phyloP scores from a whole-genome alignment of 2,888 invertebrate genomes.

The Flabesymbios commensalis region DNA sequence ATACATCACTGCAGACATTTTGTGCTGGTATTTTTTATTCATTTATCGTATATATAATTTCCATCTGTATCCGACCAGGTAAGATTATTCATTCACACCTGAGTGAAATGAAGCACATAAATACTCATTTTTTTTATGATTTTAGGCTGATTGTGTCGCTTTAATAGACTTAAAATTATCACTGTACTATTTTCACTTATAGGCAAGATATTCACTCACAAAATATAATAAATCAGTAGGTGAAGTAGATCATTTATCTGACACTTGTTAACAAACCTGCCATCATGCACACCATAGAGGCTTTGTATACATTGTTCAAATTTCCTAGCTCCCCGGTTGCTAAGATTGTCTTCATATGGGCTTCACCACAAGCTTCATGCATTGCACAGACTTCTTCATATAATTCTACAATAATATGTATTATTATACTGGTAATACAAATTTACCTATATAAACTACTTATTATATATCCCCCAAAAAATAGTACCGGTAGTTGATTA shows the following conservation, averaged over 20 bases:
- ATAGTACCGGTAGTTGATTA: too few species aligned
- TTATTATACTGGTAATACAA: not conserved
- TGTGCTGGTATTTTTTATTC: too few species aligned
- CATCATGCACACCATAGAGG: slow-evolving; percentile 79
- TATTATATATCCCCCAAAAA: not conserved
- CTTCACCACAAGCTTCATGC: slow-evolving; percentile 76
- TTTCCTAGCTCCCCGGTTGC: slow-evolving; percentile 90
- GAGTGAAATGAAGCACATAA: too few species aligned
- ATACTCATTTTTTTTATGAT: too few species aligned
- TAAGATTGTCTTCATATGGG: slow-evolving; percentile 89
- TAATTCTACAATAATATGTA: slow-evolving; percentile 59
- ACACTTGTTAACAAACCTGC: slow-evolving; percentile 65
- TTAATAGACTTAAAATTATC: too few species aligned
- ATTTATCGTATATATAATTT: too few species aligned
- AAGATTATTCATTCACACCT: too few species aligned
- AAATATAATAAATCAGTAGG: not conserved
- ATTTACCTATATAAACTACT: not conserved
- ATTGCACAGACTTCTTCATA: slow-evolving; percentile 82
- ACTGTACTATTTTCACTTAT: too few species aligned
- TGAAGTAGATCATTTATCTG: not conserved
- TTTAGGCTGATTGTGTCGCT: too few species aligned
- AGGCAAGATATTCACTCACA: too few species aligned
- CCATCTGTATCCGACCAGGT: too few species aligned
- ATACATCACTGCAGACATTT: too few species aligned
- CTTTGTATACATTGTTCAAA: slow-evolving; percentile 82